phyloP scores from a whole-genome alignment of 1,140 invertebrate genomes.

The Stenopsyche tienmushanensis region DNA sequence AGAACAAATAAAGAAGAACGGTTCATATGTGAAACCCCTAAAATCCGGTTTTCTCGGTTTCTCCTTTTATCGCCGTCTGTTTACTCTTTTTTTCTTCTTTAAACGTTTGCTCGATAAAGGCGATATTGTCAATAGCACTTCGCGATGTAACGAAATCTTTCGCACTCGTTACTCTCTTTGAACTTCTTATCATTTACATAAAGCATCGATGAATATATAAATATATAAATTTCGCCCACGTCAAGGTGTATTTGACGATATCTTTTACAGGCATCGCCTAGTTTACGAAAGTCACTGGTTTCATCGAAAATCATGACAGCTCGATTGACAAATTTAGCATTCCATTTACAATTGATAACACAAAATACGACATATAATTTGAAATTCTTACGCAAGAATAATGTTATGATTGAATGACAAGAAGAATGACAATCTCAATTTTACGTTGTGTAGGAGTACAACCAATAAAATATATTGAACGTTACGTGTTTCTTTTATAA shows the following conservation, averaged over 20 bases:
- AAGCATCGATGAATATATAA: background rate
- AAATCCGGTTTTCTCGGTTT: conserved; percentile 2
- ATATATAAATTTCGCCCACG: background rate
- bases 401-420: too few species aligned
- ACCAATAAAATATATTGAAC: too few species aligned
- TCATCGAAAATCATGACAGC: too few species aligned
- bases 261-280: background rate
- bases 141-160: conserved; percentile 13
- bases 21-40: conserved; percentile 1
- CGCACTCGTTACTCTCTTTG: conserved; percentile 6
- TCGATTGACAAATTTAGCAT: background rate
- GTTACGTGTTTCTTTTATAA: too few species aligned
- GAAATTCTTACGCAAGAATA: too few species aligned
- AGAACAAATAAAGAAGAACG: conserved; percentile 3
- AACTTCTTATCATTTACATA: background rate
- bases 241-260: background rate
- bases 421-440: too few species aligned
- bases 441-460: too few species aligned
- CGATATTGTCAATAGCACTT: conserved; percentile 10
- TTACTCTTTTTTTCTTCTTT: conserved; percentile 17
- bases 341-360: background rate
- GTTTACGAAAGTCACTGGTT: too few species aligned
- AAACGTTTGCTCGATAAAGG: conserved; percentile 14
- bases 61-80: conserved; percentile 15
- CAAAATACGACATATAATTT: background rate